Base-by-base conservation (phyloP, 2,113 vertebrate species). In the Indicator indicator region DNA sequence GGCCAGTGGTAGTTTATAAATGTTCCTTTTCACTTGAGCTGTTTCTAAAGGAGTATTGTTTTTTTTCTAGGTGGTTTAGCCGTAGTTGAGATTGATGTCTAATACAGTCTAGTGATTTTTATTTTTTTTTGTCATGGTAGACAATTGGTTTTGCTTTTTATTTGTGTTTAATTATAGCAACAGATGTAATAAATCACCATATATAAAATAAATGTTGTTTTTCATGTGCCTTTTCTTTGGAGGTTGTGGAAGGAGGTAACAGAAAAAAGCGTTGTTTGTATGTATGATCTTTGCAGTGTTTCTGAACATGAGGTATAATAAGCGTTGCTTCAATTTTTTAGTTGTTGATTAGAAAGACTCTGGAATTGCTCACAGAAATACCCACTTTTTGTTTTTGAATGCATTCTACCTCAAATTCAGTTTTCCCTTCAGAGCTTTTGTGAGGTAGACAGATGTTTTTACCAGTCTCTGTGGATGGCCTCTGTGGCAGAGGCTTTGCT, bases 121-220 rank as follows among this genome's bases (percentile, higher is more conserved):
- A 3, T 16, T 63, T 24, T 24, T 46, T 59, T 68, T 60, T 70
- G 44, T 28, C 2, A 10, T 26, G 42, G 52, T 83, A 59, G 79
- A 52, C 86, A 94, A 91, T 88, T 91, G 13, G 0, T 76, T 88
- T 88, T 80, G 11, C 21, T 68, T 91, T 83, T 85, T 83, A 94
- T 89, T 94, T 83, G 79, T 65, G 17, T 67, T 91, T 77, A 89
- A 88, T 96, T 81, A 68, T 44, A 81, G 15, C 50, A 89, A 62
- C 64, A 74, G 32, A 67, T 71, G 12, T 72, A 76, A 56, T 90
- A 75, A 64, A 83, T 91, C 68, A 67, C 36, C 64, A 4, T 62
- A 40, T 74, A 12, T 60, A 56, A 88, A 93, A 73, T 50, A 68
- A 83, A 70, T 56, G 11, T 70, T 26, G 20, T 84, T 83, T 72